phyloP scores from a whole-genome alignment of 1,140 invertebrate genomes.

The Scaptomyza montana region DNA sequence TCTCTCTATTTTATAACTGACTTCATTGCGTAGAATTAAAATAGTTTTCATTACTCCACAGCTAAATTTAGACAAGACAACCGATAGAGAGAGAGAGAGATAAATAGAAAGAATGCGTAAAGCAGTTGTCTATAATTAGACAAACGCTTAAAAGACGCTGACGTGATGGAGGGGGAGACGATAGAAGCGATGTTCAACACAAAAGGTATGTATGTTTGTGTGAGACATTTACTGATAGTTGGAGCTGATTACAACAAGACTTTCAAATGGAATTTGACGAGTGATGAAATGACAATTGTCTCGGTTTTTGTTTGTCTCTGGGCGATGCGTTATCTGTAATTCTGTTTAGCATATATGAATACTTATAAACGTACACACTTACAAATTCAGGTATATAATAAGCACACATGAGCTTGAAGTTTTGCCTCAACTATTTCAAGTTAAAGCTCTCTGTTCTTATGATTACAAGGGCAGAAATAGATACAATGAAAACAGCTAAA shows the following conservation, averaged over 20 bases:
- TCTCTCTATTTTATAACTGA: constrained; percentile 69
- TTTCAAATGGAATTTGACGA: constrained; percentile 61
- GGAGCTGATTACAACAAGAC: constrained; percentile 51
- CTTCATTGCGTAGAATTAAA: constrained; percentile 64
- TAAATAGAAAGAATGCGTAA: background rate
- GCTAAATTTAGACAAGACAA: constrained; percentile 15
- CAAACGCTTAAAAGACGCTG: constrained; percentile 31
- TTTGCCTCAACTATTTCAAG: background rate
- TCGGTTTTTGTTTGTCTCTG: constrained; percentile 1
- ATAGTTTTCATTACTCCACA: constrained; percentile 74
- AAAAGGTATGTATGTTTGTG: constrained; percentile 11
- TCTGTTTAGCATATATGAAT: background rate
- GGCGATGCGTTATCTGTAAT: constrained; percentile 17
- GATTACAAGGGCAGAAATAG: constrained; percentile 31
- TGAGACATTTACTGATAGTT: constrained; percentile 54
- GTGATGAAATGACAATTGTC: constrained; percentile 46
- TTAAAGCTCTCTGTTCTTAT: background rate
- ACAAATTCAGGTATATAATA: too few relatives aligned
- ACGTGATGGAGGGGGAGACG: constrained; percentile 9
- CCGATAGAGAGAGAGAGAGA: background rate
- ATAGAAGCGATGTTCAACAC: constrained; percentile 38
- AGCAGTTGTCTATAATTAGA: constrained; percentile 62
- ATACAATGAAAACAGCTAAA: constrained; percentile 38
- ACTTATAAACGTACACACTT: background rate
- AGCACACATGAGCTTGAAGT: background rate